Conservation (phyloP, 1,140 invertebrate genomes). For the Drosophila subpulchrella region DNA sequence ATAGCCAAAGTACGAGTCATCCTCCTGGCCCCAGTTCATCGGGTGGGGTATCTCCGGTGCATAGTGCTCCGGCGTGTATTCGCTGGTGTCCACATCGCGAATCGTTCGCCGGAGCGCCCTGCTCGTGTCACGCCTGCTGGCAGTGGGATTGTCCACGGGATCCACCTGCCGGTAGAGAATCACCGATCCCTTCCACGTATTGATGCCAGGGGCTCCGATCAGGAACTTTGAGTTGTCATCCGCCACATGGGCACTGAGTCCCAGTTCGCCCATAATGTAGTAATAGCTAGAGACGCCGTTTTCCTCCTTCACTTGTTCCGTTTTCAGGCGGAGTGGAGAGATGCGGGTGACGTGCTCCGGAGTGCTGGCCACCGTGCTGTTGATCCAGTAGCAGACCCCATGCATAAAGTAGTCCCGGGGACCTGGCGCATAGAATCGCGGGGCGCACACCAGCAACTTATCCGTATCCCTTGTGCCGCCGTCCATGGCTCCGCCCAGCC, state of each 20-base stretch:
- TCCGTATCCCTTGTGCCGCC: constrained; percentile 71
- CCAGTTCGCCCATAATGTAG: constrained; percentile 86
- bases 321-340: constrained; percentile 64
- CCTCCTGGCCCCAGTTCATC: constrained; percentile 41
- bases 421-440: constrained; percentile 64
- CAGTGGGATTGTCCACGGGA: constrained; percentile 53
- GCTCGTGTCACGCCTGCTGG: constrained; percentile 66
- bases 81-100: constrained; percentile 43
- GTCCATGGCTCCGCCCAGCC: constrained; percentile 82
- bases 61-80: constrained; percentile 44
- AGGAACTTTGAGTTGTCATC: constrained; percentile 85
- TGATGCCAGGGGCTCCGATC: constrained; percentile 87
- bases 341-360: constrained; percentile 66
- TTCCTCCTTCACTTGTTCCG: constrained; percentile 48
- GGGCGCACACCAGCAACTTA: constrained; percentile 78
- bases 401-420: constrained; percentile 80
- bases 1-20: constrained; percentile 83
- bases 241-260: constrained; percentile 85
- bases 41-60: constrained; percentile 63
- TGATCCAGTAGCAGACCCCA: constrained; percentile 85
- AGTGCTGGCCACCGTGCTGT: constrained; percentile 60
- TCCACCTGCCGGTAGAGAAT: constrained; percentile 63
- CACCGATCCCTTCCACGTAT: constrained; percentile 85
- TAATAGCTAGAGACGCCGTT: constrained; percentile 69
- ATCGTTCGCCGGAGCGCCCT: constrained; percentile 27